A percentile compares a stretch with the other conserved stretches of the same genome.
phyloP scores from a whole-genome alignment of 2,113 vertebrate genomes.

The Melierax canorus region DNA sequence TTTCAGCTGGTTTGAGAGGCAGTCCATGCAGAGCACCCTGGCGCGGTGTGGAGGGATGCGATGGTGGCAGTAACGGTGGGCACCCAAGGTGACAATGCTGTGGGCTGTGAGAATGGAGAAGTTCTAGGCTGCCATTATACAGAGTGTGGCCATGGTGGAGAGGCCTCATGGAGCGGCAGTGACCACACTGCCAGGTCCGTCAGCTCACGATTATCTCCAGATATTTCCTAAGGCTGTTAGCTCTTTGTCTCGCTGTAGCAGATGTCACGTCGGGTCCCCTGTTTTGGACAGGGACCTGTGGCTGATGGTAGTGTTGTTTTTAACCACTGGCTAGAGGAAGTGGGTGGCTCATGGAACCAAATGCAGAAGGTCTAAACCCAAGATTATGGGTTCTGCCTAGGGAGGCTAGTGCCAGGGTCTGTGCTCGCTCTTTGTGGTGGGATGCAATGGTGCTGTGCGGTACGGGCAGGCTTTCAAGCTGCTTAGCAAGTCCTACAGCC shows the following conservation, averaged over 20 bases:
- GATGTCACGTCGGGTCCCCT: background rate
- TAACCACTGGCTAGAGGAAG: background rate
- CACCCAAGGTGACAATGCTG: background rate
- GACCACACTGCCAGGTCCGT: background rate
- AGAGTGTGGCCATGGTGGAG: background rate
- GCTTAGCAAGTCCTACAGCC: background rate
- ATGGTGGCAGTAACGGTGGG: background rate
- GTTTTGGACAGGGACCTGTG: background rate
- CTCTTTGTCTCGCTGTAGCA: background rate
- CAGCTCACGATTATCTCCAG: background rate
- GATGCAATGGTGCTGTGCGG: background rate
- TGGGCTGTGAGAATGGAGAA: background rate
- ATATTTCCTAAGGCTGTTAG: background rate
- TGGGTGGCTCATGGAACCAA: background rate
- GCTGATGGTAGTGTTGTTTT: background rate
- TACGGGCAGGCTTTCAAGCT: background rate
- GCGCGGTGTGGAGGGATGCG: fast-evolving
- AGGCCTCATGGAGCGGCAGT: background rate
- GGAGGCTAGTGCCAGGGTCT: background rate
- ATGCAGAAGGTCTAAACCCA: background rate
- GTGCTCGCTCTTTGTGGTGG: background rate
- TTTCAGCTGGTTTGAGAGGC: background rate
- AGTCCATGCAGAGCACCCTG: background rate
- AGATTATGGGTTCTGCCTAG: background rate
- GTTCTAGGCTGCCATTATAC: background rate